phyloP scores from a whole-genome alignment of 2,888 invertebrate genomes.

The Chrysina gloriosa region DNA sequence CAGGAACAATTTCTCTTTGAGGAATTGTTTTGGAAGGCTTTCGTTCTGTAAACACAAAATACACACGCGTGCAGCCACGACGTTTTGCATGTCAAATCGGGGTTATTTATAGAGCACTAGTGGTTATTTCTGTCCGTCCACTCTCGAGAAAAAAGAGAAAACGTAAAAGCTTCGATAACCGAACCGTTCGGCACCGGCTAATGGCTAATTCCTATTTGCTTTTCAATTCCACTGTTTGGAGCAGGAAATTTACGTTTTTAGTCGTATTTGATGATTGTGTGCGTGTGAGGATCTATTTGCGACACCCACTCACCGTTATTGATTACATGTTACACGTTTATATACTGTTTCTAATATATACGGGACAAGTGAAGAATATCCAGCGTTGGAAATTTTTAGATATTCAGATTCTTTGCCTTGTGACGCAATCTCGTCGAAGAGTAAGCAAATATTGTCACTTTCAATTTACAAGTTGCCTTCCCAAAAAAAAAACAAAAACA shows the following conservation, averaged over 20 bases:
- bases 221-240: neutral
- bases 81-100: slow-evolving; percentile 24
- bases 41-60: slow-evolving; percentile 2
- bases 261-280: neutral
- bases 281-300: neutral
- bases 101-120: slow-evolving; percentile 20
- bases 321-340: too few species aligned
- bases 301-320: too few species aligned
- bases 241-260: neutral
- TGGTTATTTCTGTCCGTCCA: slow-evolving; percentile 26
- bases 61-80: slow-evolving; percentile 1
- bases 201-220: slow-evolving; percentile 8
- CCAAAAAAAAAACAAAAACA: too few species aligned
- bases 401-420: too few species aligned
- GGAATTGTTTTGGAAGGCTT: slow-evolving; percentile 3
- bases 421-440: too few species aligned
- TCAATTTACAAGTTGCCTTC: too few species aligned
- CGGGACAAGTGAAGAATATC: too few species aligned
- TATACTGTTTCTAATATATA: too few species aligned
- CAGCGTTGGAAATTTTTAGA: too few species aligned
- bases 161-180: neutral
- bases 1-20: neutral
- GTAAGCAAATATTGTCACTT: too few species aligned
- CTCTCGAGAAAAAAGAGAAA: neutral
- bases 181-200: neutral